Evolutionary conservation across 2,797 vertebrate species (phyloP).

Genomic region (Hemitrygon akajei): DNA sequence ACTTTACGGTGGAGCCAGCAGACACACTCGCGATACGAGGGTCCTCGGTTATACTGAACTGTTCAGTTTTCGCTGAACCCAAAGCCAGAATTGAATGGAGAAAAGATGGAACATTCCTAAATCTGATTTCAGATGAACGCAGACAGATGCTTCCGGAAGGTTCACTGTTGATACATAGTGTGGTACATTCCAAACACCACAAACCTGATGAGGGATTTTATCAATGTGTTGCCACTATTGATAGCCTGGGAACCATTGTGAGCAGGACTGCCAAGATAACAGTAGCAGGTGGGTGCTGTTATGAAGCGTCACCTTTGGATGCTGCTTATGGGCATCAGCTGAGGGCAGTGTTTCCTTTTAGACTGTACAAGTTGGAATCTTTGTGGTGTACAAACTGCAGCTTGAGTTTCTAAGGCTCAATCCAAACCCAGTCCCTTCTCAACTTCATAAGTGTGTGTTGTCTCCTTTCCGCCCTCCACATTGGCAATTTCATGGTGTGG

Average conservation of each 20-base stretch:
- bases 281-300: conserved; percentile 69
- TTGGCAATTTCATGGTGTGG: neutral
- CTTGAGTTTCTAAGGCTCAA: neutral
- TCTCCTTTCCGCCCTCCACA: neutral
- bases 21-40: conserved; percentile 76
- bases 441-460: neutral
- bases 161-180: conserved; percentile 74
- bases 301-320: neutral
- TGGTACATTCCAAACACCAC: conserved; percentile 92
- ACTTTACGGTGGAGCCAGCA: conserved; percentile 81
- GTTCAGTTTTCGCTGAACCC: conserved; percentile 72
- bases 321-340: neutral
- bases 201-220: conserved; percentile 96
- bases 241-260: conserved; percentile 83
- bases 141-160: conserved; percentile 79
- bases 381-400: neutral
- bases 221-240: conserved; percentile 88
- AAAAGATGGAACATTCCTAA: conserved; percentile 89
- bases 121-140: conserved; percentile 79
- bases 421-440: neutral
- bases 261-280: conserved; percentile 82
- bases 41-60: conserved; percentile 75
- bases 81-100: conserved; percentile 80
- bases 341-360: neutral
- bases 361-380: neutral